Evolutionary conservation across 2,888 invertebrate species (phyloP).

Genomic region (Trichogramma evanescens): DNA sequence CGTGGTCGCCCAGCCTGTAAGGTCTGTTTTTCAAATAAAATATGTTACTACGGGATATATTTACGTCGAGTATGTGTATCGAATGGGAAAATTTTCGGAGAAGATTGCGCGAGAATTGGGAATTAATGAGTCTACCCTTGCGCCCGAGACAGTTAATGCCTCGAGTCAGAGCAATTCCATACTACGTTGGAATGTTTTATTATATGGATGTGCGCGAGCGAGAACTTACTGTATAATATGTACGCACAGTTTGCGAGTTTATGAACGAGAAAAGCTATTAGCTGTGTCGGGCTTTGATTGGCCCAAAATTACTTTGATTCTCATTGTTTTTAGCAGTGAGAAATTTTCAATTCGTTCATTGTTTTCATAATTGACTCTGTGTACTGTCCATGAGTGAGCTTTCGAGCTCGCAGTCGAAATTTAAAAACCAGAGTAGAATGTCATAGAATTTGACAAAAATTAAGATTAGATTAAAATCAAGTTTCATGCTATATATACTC

Average conservation of each 20-base stretch:
- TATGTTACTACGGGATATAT: neutral
- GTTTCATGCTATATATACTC: conserved; percentile 3
- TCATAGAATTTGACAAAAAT: no score
- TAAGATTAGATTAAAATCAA: conserved; percentile 1
- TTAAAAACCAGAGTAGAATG: no score
- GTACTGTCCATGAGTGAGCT: no score
- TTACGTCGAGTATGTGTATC: neutral
- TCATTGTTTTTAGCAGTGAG: no score
- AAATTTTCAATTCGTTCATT: no score
- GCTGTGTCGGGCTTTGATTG: neutral
- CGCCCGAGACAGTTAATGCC: neutral
- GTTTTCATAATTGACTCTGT: no score
- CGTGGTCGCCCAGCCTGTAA: conserved; percentile 6
- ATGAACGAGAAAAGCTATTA: neutral
- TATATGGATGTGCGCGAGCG: neutral
- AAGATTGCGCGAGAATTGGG: neutral
- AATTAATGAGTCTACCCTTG: conserved; percentile 18
- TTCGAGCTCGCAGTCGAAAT: no score
- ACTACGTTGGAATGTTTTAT: neutral
- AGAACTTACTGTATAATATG: neutral
- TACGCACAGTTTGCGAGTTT: neutral
- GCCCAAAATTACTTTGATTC: no score
- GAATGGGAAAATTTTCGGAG: conserved; percentile 3
- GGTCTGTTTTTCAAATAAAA: conserved; percentile 7
- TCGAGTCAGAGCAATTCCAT: conserved; percentile 2